Evolutionary conservation across 2,113 vertebrate genomes (phyloP).

Genomic region (Strix uralensis): DNA sequence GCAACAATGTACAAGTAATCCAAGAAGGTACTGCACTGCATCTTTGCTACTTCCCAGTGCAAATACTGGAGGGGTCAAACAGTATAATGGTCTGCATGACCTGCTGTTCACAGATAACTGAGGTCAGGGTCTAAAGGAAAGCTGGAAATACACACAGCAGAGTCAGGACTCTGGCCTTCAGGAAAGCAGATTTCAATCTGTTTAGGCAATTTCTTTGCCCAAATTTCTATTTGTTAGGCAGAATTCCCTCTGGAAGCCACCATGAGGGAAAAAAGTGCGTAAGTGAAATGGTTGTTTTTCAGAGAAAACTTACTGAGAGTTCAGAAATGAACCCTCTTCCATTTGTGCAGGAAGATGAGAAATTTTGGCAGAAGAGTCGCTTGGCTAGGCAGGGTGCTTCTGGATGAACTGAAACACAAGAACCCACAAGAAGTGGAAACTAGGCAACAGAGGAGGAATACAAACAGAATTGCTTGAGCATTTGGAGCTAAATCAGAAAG

Average conservation of each 20-base stretch:
- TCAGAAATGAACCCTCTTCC: not conserved
- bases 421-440: slow-evolving; percentile 31
- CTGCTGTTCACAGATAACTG: not conserved
- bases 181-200: not conserved
- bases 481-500: slow-evolving; percentile 37
- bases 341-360: not conserved
- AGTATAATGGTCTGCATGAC: not conserved
- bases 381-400: slow-evolving; percentile 15
- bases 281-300: not conserved
- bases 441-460: not conserved
- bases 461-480: not conserved
- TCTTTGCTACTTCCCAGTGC: not conserved
- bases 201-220: not conserved
- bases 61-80: not conserved
- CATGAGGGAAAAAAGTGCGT: not conserved
- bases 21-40: not conserved
- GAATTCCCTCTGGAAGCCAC: not conserved
- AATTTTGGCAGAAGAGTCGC: not conserved
- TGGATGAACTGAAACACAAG: not conserved
- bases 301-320: not conserved
- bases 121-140: not conserved
- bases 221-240: not conserved
- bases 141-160: not conserved
- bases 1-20: not conserved
- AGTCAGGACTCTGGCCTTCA: not conserved